Percentiles rank a stretch among this genome's conserved stretches.
phyloP scores from a whole-genome alignment of 2,888 invertebrate genomes.

The Charanyca ferruginea region DNA sequence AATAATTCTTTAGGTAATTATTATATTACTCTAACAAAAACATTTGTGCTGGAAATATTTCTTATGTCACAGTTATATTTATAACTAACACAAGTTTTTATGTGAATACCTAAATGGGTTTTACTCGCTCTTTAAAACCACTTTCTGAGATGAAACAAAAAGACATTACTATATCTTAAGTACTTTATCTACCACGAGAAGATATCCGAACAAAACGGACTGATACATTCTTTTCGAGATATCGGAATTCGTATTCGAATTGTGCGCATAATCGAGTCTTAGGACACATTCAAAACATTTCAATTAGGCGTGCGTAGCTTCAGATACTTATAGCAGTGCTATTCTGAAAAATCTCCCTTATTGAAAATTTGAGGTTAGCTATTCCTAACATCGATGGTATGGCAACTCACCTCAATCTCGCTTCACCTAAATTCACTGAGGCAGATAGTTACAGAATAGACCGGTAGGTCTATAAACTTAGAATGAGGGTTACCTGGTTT shows the following conservation, averaged over 20 bases:
- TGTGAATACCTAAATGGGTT: not conserved
- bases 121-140: not conserved
- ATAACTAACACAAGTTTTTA: not conserved
- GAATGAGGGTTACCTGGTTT: constrained; percentile 34
- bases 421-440: too few relatives aligned
- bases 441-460: too few relatives aligned
- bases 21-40: not conserved
- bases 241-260: constrained; percentile 35
- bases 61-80: not conserved
- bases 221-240: constrained; percentile 19
- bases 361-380: too few relatives aligned
- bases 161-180: not conserved
- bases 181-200: not conserved
- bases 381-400: too few relatives aligned
- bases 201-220: constrained; percentile 11
- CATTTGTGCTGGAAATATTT: constrained; percentile 6
- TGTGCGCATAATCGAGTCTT: constrained; percentile 70
- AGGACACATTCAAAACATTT: constrained; percentile 68
- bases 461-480: constrained; percentile 39
- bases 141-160: constrained; percentile 3
- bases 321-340: too few relatives aligned
- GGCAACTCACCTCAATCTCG: too few relatives aligned
- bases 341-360: not conserved
- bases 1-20: not conserved
- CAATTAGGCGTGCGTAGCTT: constrained; percentile 61